A percentile compares a stretch with the other conserved stretches of the same genome.
phyloP scores from a whole-genome alignment of 2,113 vertebrate genomes.

The Ochotona princeps region DNA sequence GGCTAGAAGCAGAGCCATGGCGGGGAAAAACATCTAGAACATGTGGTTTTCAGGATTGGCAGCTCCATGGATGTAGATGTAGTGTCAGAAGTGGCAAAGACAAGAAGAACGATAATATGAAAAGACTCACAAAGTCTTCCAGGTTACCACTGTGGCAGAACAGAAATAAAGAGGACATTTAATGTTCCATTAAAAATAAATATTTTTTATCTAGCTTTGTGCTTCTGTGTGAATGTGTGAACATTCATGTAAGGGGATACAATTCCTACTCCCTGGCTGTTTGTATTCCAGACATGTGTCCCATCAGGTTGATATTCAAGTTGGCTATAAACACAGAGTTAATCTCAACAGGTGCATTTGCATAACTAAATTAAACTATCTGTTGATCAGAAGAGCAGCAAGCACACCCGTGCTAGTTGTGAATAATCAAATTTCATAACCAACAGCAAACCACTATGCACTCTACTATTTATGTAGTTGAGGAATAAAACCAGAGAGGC shows the following conservation, averaged over 20 bases:
- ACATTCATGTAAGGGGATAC: not conserved
- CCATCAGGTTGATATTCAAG: constrained; percentile 33
- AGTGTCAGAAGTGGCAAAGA: not conserved
- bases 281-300: not conserved
- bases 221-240: not conserved
- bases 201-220: not conserved
- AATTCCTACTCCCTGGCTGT: not conserved
- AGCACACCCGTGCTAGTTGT: not conserved
- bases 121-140: not conserved
- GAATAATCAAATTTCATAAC: constrained; percentile 38
- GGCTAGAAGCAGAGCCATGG: not conserved
- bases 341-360: constrained; percentile 3
- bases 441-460: not conserved
- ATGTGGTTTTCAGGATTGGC: not conserved
- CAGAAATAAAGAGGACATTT: not conserved
- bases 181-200: not conserved
- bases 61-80: not conserved
- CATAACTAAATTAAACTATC: not conserved
- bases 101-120: not conserved
- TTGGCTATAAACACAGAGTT: constrained; percentile 24
- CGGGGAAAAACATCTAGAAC: not conserved
- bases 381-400: not conserved
- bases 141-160: not conserved
- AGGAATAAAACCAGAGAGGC: not conserved
- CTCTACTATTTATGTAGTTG: not conserved